Percentiles rank a stretch among this genome's conserved stretches.
These are phyloP conservation scores for Erythrolamprus reginae DNA, from an alignment of 2,113 vertebrate genomes.

Conservation along the genomic window DNA sequence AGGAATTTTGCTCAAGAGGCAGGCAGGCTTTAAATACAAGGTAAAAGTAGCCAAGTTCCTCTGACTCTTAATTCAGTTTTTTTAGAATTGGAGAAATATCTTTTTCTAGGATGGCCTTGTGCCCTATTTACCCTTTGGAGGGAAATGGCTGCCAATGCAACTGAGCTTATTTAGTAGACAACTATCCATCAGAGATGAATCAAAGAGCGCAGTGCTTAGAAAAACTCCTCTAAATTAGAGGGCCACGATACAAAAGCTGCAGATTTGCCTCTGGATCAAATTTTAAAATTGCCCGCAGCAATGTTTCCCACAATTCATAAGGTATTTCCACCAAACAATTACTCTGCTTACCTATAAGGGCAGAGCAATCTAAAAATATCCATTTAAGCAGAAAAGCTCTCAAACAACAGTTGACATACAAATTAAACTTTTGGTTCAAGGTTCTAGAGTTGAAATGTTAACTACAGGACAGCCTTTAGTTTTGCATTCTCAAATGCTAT, in stretches of 20 bases:
- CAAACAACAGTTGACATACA: not conserved
- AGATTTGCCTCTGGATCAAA: not conserved
- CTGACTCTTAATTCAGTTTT: constrained; percentile 56
- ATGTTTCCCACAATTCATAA: not conserved
- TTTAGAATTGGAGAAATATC: constrained; percentile 46
- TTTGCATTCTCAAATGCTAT: not conserved
- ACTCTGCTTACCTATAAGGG: not conserved
- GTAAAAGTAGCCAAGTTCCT: constrained; percentile 57
- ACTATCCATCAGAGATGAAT: not conserved
- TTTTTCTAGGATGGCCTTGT: constrained; percentile 37
- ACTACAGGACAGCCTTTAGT: not conserved
- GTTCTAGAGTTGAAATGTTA: not conserved
- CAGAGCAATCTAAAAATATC: not conserved
- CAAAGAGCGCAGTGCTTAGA: not conserved
- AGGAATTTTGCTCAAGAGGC: constrained; percentile 22
- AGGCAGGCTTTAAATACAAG: constrained; percentile 62
- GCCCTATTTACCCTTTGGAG: not conserved
- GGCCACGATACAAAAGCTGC: not conserved
- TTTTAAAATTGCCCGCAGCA: constrained; percentile 8
- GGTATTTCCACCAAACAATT: not conserved
- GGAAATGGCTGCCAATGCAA: not conserved
- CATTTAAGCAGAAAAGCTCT: not conserved
- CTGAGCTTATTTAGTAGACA: not conserved
- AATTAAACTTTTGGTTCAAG: not conserved
- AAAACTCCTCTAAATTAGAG: not conserved